These are phyloP conservation scores for Pseudomugil tenellus DNA, from an alignment of 2,797 vertebrate genomes.

Conservation along the genomic window DNA sequence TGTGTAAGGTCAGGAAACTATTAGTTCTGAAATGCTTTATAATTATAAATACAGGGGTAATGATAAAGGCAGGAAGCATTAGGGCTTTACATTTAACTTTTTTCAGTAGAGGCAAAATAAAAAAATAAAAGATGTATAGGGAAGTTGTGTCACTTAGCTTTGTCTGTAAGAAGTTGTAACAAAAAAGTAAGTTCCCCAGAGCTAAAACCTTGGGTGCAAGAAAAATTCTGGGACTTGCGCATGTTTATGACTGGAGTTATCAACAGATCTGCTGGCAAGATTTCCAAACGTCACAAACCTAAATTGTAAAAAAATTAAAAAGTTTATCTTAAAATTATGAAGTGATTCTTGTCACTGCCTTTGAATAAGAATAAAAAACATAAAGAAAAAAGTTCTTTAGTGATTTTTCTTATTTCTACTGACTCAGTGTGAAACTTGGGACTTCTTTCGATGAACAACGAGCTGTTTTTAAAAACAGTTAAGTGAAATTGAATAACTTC, in stretches of 20 bases:
- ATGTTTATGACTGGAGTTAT: conserved; percentile 4
- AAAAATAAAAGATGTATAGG: conserved; percentile 16
- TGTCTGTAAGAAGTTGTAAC: conserved; percentile 2
- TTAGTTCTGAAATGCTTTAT: conserved; percentile 39
- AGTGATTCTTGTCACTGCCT: too few relatives aligned
- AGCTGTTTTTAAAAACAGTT: too few relatives aligned
- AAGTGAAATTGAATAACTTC: too few relatives aligned
- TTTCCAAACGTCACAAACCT: too few relatives aligned
- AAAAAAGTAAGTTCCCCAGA: conserved; percentile 9
- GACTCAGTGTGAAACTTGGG: too few relatives aligned
- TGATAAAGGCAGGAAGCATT: conserved; percentile 33
- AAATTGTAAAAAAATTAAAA: too few relatives aligned
- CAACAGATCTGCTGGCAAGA: conserved; percentile 15
- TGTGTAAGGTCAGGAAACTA: conserved; percentile 32
- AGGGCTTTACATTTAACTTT: conserved; percentile 26
- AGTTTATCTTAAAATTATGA: too few relatives aligned
- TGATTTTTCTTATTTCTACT: too few relatives aligned
- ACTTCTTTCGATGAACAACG: too few relatives aligned
- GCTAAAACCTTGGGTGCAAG: conserved; percentile 3
- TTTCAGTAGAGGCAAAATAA: not conserved
- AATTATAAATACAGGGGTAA: conserved; percentile 44
- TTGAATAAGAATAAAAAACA: too few relatives aligned
- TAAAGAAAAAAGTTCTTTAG: too few relatives aligned
- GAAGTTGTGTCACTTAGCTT: conserved; percentile 13
- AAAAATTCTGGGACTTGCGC: conserved; percentile 3